Evolutionary conservation across 1,140 invertebrate species (phyloP), one percentile per base, ranked within the genome.

Genomic region (Limonius californicus): DNA sequence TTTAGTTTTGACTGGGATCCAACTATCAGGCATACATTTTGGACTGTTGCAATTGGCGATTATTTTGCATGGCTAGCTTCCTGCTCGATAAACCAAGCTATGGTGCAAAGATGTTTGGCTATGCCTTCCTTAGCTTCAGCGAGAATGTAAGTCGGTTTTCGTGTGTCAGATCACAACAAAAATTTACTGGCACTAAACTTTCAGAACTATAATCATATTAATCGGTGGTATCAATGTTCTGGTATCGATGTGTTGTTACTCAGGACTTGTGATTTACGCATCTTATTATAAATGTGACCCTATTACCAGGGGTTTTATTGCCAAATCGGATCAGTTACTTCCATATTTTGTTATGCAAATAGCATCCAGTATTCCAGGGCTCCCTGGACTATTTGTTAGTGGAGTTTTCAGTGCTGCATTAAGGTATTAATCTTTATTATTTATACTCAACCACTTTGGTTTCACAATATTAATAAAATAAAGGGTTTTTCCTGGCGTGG

Each of bases 61-160:
- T 89, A 87, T 73, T 89, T 94, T 69, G 87, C 86, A 59, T 92
- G 89, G 88, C 75, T 92, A 3, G 86, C 89, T 0, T 85, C 89
- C 0, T 92, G 88, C 72, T 90, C 89, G 0, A 87, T 90, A 0
- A 93, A 92, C 76, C 91, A 94, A 76, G 85, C 89, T 0, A 91
- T 91, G 86, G 87, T 94, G 0, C 91, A 94, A 69, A 76, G 91
- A 66, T 91, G 89, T 69, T 79, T 92, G 9, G 85, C 90, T 0
- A 85, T 91, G 75, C 86, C 89, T 0, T 85, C 87, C 16, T 75
- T 92, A 0, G 79, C 77, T 77, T 81, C 83, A 72, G 87, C 90
- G 50, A 81, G 85, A 76, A 80, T 83, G 89, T 88, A 78, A 82
- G 81, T 78, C 57, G n/a, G n/a, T n/a, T n/a, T n/a, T n/a, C n/a